Evolutionary conservation across 2,113 vertebrate species (phyloP).

Genomic region (Cephalopholis sonnerati): DNA sequence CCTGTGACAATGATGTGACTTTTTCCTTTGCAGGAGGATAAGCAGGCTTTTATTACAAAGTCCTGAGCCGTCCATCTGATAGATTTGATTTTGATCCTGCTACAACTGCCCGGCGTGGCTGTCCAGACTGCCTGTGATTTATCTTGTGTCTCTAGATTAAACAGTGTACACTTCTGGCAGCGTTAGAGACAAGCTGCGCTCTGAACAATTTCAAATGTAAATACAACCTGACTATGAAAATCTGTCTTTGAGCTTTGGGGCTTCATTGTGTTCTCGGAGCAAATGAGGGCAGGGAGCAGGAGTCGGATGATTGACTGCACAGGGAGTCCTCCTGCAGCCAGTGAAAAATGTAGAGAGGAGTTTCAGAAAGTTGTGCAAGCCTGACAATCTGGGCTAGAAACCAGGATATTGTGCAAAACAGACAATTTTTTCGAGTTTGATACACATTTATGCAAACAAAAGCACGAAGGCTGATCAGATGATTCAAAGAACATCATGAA

Average conservation of each 20-base stretch:
- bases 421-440: conserved; percentile 5
- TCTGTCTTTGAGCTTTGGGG: conserved; percentile 54
- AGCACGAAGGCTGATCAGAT: not conserved
- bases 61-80: conserved; percentile 40
- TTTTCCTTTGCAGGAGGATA: conserved; percentile 16
- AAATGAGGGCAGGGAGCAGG: conserved; percentile 39
- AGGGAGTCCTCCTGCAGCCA: conserved; percentile 43
- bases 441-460: conserved; percentile 19
- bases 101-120: conserved; percentile 56
- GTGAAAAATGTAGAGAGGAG: conserved; percentile 10
- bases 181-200: conserved; percentile 58
- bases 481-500: conserved; percentile 25
- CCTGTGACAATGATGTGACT: conserved; percentile 7
- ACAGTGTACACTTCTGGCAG: conserved; percentile 62
- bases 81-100: conserved; percentile 65
- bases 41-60: conserved; percentile 41
- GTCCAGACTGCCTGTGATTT: conserved; percentile 66
- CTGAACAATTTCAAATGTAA: conserved; percentile 74
- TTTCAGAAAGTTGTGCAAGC: conserved; percentile 24
- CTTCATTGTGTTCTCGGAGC: conserved; percentile 56
- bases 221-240: conserved; percentile 70
- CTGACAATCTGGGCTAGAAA: conserved; percentile 26
- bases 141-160: conserved; percentile 73
- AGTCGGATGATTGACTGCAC: conserved; percentile 45
- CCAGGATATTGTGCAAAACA: conserved; percentile 2